Conservation (phyloP, 2,888 invertebrate genomes). For the Agelastica alni region DNA sequence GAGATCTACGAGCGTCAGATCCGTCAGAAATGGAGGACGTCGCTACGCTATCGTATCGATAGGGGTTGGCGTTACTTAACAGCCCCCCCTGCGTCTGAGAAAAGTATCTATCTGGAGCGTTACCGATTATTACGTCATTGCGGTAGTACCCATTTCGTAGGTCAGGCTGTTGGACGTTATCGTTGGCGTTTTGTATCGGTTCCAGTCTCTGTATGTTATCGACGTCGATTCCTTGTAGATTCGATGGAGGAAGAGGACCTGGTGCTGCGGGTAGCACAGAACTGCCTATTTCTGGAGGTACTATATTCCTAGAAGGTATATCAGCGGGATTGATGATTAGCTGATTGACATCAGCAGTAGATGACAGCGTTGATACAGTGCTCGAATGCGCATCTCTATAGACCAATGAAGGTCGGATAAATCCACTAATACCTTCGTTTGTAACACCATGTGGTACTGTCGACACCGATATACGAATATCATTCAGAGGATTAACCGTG, state of each 20-base stretch:
- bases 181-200: neutral
- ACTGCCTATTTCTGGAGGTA: constrained; percentile 35
- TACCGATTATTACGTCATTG: constrained; percentile 2
- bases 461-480: neutral
- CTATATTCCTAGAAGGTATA: constrained; percentile 26
- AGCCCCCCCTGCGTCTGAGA: constrained; percentile 7
- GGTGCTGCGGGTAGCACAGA: constrained; percentile 12
- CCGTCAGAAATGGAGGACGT: neutral
- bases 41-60: neutral
- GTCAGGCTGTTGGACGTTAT: too few relatives aligned
- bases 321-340: neutral
- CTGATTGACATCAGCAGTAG: too few relatives aligned
- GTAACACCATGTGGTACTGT: neutral
- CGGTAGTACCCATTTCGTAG: constrained; percentile 19
- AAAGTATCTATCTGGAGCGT: neutral
- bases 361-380: neutral
- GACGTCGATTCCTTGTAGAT: constrained; percentile 27
- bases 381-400: neutral
- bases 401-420: neutral
- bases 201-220: constrained; percentile 6
- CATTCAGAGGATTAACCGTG: neutral
- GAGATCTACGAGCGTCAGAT: neutral
- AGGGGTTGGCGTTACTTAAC: constrained; percentile 16
- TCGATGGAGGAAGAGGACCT: constrained; percentile 15
- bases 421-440: constrained; percentile 11